Percentiles rank a stretch among this genome's conserved stretches.
Conservation (phyloP, 2,888 invertebrate genomes). For the Brachynemurus nebulosus region DNA sequence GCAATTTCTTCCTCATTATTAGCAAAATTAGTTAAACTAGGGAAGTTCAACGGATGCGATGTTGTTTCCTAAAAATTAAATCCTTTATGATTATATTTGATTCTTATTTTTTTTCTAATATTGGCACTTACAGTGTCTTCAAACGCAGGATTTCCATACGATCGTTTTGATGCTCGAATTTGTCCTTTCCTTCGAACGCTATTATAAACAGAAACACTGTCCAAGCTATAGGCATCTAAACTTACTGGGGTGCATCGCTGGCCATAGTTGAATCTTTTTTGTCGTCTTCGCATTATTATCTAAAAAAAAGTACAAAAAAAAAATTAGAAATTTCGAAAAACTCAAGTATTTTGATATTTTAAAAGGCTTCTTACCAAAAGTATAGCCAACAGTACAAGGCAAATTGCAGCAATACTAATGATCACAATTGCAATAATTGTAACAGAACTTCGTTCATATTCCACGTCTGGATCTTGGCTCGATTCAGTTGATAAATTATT, state of each 20-base stretch:
- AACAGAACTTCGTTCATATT: slow-evolving; percentile 40
- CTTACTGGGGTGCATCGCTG: slow-evolving; percentile 81
- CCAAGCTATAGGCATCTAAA: slow-evolving; percentile 77
- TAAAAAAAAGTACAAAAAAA: slow-evolving; percentile 29
- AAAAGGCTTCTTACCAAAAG: slow-evolving; percentile 46
- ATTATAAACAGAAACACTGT: slow-evolving; percentile 72
- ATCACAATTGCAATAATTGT: slow-evolving; percentile 71
- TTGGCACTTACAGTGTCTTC: slow-evolving; percentile 60
- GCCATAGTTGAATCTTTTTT: slow-evolving; percentile 67
- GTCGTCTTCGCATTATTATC: slow-evolving; percentile 68
- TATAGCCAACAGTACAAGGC: slow-evolving; percentile 60
- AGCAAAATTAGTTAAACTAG: slow-evolving; percentile 60
- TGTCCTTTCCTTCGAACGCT: slow-evolving; percentile 64
- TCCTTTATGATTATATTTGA: background rate
- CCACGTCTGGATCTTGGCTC: slow-evolving; percentile 24
- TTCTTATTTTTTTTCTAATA: background rate
- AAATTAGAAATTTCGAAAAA: background rate
- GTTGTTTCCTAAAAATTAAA: slow-evolving; percentile 38
- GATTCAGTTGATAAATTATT: slow-evolving; percentile 25
- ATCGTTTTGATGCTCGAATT: slow-evolving; percentile 64
- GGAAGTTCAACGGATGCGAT: slow-evolving; percentile 63
- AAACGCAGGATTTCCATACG: slow-evolving; percentile 83
- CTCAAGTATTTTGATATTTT: background rate
- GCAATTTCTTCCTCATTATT: slow-evolving; percentile 55
- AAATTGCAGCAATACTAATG: slow-evolving; percentile 65